These are phyloP conservation scores for Oscheius sp. DNA, from an alignment of 2,888 invertebrate genomes.

Conservation along the genomic window DNA sequence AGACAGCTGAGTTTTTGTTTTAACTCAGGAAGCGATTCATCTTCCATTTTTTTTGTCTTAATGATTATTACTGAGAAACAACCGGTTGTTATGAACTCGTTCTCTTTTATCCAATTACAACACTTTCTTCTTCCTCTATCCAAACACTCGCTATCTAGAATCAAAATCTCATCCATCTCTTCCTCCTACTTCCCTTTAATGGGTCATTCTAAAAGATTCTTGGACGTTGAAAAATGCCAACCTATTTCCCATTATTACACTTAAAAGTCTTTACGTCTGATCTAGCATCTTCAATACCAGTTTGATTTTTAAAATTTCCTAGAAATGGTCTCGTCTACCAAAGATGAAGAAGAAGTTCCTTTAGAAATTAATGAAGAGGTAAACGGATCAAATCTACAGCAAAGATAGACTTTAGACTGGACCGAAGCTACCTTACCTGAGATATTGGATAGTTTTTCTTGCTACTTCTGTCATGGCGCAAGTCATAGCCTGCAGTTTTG, in stretches of 20 bases:
- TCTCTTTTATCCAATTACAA: neutral
- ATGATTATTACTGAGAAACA: neutral
- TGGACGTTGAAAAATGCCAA: neutral
- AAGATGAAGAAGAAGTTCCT: neutral
- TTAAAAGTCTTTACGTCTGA: neutral
- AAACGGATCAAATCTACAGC: too few relatives aligned
- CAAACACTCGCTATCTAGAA: neutral
- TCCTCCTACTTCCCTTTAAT: neutral
- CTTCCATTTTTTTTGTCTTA: neutral
- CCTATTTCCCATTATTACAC: neutral
- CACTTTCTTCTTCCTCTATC: neutral
- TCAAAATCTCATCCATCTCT: neutral
- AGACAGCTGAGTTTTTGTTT: slow-evolving; percentile 21
- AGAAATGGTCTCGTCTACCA: neutral
- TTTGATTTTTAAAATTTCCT: too few relatives aligned
- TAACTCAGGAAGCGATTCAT: slow-evolving; percentile 5
- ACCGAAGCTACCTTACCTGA: neutral
- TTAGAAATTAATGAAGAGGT: too few relatives aligned
- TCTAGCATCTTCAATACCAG: too few relatives aligned
- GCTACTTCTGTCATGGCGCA: slow-evolving; percentile 14
- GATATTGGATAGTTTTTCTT: slow-evolving; percentile 2
- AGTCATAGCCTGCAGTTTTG: slow-evolving; percentile 10
- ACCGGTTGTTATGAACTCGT: neutral
- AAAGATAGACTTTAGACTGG: slow-evolving; percentile 1
- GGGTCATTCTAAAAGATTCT: neutral